Evolutionary conservation across 1,140 invertebrate genomes (phyloP), one percentile per base, ranked within the genome.

Genomic region (Bombus confusus): DNA sequence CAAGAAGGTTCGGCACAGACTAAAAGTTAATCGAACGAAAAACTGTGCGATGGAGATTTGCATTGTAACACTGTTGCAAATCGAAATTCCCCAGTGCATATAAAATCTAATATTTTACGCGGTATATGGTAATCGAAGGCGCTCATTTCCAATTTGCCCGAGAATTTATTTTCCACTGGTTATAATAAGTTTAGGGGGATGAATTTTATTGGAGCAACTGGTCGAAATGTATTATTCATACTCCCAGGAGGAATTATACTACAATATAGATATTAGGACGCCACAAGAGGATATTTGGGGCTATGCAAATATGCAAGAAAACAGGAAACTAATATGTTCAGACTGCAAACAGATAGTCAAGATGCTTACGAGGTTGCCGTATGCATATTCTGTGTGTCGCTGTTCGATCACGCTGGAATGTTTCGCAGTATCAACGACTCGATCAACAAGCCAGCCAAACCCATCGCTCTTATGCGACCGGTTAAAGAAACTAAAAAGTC

Each of bases 291-390:
- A 74, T 81, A 81, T 39, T 39, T 31, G 37, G 15, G 9, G 39
- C 52, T 59, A 69, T 59, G 59, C 68, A 66, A 74, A 75, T 68
- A 81, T 37, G 37, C 59, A 81, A 85, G 84, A 81, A 85, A 81
- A 75, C 84, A 64, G 71, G 41, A 41, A 85, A 81, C 78, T 85
- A 69, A 85, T 74, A 81, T 37, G 59, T 12, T n/a, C 39, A 62
- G 28, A 80, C 41, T 28, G 41, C 59, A 80, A 74, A 80, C 41
- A 73, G 68, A 80, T 13, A 37, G n/a, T 59, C 37, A 39, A 75
- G 57, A 72, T 41, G 37, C 62, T 25, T 34, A 4, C 18, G 12
- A 18, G 28, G n/a, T 31, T 68, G 8, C 25, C 25, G 6, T 12
- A 31, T 75, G 31, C 31, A 22, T 34, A 80, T 80, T n/a, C 31